Base-by-base conservation (phyloP, 2,888 invertebrate species). In the Ophion obscuratus region DNA sequence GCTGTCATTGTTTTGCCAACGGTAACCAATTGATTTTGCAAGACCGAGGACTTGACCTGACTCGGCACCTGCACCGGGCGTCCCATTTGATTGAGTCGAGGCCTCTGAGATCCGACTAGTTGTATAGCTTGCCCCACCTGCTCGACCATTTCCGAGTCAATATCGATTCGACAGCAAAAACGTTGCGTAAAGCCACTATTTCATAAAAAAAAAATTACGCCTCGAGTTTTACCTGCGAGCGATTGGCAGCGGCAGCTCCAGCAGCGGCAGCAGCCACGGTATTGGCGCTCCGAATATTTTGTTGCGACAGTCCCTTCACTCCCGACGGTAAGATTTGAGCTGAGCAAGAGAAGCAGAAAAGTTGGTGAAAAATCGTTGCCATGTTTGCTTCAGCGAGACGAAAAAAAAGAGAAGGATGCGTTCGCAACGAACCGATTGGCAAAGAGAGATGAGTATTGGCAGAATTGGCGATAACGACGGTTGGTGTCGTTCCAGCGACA, bases 401-500 rank as follows among this genome's bases (percentile, higher is more conserved):
- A n/a, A 10, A 57, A 17, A 20, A 24, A 62, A 4, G 0, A 31
- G 36, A 62, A 57, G 14, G 9, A 17, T 20, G 31, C 70, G 4
- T 11, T 82, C 64, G 31, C n/a, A n/a, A 84, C 91, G 88, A 90
- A 94, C 94, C 94, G 87, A 94, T 93, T 90, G 94, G 94, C 89
- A 94, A 91, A 87, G 94, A 94, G 84, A 94, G 92, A 89, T 94
- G 94, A 92, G 94, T 92, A 93, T 93, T 94, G 89, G 94, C 92
- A 92, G 94, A 92, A 92, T 94, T 94, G 81, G 94, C 93, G 88
- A 94, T 93, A 83, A 94, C 94, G 88, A 94, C 94, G 70, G 94
- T 94, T 57, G 94, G 92, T 66, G 92, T 93, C 70, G 90, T 93
- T 84, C 92, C 92, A 85, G 94, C 92, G 78, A 92, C 91, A 80